Conservation (phyloP, 2,113 vertebrate genomes). For the Paratilapia polleni region DNA sequence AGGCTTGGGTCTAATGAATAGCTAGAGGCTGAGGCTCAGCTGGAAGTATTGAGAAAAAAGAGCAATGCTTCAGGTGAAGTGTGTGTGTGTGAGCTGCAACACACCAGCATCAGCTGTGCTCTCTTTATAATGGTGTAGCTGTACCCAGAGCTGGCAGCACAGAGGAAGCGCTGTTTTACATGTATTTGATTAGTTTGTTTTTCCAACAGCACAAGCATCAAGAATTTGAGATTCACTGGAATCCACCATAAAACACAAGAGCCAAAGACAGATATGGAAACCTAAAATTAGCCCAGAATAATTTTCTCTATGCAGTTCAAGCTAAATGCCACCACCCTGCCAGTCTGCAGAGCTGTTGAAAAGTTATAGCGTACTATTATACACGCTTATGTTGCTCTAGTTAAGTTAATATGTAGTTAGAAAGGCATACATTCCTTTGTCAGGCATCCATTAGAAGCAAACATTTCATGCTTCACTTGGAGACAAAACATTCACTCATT, state of each 20-base stretch:
- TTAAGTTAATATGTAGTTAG: conserved; percentile 7
- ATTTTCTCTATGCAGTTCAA: background rate
- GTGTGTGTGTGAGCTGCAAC: background rate
- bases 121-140: background rate
- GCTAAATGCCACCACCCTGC: conserved; percentile 14
- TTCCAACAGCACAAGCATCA: background rate
- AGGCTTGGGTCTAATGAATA: conserved; percentile 24
- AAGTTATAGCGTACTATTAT: conserved; percentile 22
- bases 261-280: conserved; percentile 15
- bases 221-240: background rate
- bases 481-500: background rate
- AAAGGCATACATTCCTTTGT: conserved; percentile 25
- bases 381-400: background rate
- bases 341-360: conserved; percentile 4
- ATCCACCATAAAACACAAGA: background rate
- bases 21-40: conserved; percentile 26
- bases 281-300: conserved; percentile 39
- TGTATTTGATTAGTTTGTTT: background rate
- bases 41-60: conserved; percentile 13
- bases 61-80: background rate
- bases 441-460: background rate
- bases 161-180: background rate
- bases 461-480: background rate
- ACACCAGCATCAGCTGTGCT: background rate
- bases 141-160: background rate